phyloP scores from a whole-genome alignment of 2,888 invertebrate genomes.

The Heliconius sara region DNA sequence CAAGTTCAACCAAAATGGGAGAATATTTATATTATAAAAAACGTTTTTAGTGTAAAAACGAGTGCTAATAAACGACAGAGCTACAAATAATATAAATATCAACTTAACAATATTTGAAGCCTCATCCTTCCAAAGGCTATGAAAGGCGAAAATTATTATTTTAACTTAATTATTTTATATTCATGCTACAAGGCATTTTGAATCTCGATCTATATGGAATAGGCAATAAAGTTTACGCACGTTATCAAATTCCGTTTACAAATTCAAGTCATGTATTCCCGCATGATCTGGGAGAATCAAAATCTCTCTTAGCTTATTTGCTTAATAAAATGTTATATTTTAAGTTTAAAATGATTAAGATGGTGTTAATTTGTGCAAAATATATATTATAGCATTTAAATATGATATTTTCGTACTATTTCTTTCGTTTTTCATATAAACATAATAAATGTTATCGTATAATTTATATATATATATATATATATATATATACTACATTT shows the following conservation, averaged over 20 bases:
- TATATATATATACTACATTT: too few species aligned
- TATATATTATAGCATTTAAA: neutral
- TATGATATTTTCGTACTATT: neutral
- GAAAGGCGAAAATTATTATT: neutral
- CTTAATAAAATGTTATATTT: neutral
- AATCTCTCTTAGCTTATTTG: constrained; percentile 30
- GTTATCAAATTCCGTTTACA: constrained; percentile 32
- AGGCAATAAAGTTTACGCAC: constrained; percentile 36
- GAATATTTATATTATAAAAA: neutral
- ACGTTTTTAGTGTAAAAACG: too few species aligned
- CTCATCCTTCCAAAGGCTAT: neutral
- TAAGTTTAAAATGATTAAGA: neutral
- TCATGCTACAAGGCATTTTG: neutral
- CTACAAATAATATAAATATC: too few species aligned
- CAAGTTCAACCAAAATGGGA: neutral
- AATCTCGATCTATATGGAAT: constrained; percentile 30
- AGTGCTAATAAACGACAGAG: too few species aligned
- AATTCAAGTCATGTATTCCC: constrained; percentile 35
- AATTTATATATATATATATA: too few species aligned
- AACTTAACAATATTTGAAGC: too few species aligned
- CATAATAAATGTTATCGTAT: too few species aligned
- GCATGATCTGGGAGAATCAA: constrained; percentile 40
- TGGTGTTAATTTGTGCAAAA: neutral
- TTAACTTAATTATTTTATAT: constrained; percentile 19
- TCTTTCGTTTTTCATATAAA: too few species aligned